These are phyloP conservation scores for Sebastes elongatus DNA, from an alignment of 2,797 vertebrate species.

Conservation along the genomic window DNA sequence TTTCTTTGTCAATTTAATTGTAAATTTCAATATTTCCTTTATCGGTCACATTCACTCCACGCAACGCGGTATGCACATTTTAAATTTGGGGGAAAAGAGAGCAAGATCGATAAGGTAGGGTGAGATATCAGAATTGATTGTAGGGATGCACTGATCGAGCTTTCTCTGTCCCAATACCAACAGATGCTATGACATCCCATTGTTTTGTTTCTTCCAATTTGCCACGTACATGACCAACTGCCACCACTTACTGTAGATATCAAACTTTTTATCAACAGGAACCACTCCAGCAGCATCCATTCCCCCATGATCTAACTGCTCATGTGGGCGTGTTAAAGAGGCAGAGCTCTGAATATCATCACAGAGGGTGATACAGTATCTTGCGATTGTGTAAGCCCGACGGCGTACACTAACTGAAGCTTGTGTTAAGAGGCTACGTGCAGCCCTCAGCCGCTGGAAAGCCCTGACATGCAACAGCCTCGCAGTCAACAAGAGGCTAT, in stretches of 20 bases:
- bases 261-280: slow-evolving; percentile 18
- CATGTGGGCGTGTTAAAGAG: slow-evolving; percentile 40
- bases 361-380: slow-evolving; percentile 28
- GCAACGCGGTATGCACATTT: neutral
- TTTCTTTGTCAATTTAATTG: neutral
- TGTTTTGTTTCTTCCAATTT: neutral
- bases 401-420: neutral
- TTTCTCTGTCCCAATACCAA: neutral
- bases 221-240: neutral
- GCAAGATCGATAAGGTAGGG: too few species aligned
- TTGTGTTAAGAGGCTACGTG: slow-evolving; percentile 35
- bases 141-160: too few species aligned
- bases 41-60: neutral
- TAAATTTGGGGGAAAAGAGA: neutral
- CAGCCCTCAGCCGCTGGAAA: slow-evolving; percentile 32
- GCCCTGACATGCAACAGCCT: slow-evolving; percentile 34
- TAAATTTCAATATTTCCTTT: neutral
- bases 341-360: slow-evolving; percentile 39
- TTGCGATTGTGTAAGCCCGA: slow-evolving; percentile 43
- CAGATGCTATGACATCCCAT: neutral
- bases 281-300: slow-evolving; percentile 6
- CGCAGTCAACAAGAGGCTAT: slow-evolving; percentile 31
- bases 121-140: neutral
- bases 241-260: neutral
- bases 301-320: slow-evolving; percentile 25